These are phyloP conservation scores for Xenopus laevis DNA, from an alignment of 2,113 vertebrate species.

Conservation along the genomic window DNA sequence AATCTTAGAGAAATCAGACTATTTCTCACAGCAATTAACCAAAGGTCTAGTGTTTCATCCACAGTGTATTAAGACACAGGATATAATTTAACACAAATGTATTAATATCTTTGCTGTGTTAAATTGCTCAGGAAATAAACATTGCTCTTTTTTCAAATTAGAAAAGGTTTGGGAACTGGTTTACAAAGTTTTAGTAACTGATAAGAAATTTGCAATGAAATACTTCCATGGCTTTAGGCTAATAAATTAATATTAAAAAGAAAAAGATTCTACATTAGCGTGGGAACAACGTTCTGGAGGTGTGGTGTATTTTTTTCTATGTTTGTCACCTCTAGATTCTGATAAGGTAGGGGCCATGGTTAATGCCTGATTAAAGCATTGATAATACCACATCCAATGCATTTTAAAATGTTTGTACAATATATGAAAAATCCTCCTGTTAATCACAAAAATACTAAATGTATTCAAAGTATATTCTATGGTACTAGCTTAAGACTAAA, in stretches of 20 bases:
- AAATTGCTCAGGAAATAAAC: conserved; percentile 80
- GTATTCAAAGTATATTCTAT: too few relatives aligned
- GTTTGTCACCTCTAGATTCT: too few relatives aligned
- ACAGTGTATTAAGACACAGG: conserved; percentile 81
- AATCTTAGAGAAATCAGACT: conserved; percentile 79
- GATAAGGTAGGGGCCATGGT: too few relatives aligned
- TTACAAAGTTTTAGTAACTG: background rate
- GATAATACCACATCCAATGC: too few relatives aligned
- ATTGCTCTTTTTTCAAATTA: conserved; percentile 55
- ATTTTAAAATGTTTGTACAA: too few relatives aligned
- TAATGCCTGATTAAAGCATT: too few relatives aligned
- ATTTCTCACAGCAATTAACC: conserved; percentile 84
- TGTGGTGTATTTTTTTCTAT: too few relatives aligned
- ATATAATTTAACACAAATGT: conserved; percentile 81
- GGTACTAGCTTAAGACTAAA: too few relatives aligned
- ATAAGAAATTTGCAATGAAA: background rate
- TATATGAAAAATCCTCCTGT: too few relatives aligned
- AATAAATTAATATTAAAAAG: background rate
- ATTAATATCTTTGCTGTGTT: conserved; percentile 79
- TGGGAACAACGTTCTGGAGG: too few relatives aligned
- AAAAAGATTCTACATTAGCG: too few relatives aligned
- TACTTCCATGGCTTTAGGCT: background rate
- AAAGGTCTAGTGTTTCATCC: conserved; percentile 80
- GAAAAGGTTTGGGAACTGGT: background rate
- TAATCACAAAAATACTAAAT: too few relatives aligned